Evolutionary conservation across 2,888 invertebrate species (phyloP).

Genomic region (Sturmia bella): DNA sequence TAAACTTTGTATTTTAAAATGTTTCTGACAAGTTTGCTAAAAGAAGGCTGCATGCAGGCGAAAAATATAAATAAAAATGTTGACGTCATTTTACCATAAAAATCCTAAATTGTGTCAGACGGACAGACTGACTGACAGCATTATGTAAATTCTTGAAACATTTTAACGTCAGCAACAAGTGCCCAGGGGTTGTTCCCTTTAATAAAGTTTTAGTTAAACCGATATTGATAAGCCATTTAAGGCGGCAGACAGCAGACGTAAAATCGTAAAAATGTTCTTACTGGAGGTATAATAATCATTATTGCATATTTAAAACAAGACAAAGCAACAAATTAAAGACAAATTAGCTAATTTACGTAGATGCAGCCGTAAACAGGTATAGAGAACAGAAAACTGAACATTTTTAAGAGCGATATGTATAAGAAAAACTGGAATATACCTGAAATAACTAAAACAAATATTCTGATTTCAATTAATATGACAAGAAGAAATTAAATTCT

Average conservation of each 20-base stretch:
- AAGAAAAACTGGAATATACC: too few species aligned
- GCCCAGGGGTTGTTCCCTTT: too few species aligned
- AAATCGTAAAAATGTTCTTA: conserved; percentile 19
- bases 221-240: conserved; percentile 22
- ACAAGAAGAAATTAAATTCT: too few species aligned
- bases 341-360: not conserved
- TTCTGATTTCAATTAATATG: too few species aligned
- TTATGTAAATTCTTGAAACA: not conserved
- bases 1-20: too few species aligned
- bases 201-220: not conserved
- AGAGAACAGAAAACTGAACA: too few species aligned
- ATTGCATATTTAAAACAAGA: not conserved
- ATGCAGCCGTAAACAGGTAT: too few species aligned
- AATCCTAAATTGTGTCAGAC: conserved; percentile 2
- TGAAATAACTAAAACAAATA: too few species aligned
- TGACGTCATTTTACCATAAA: conserved; percentile 60
- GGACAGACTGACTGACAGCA: too few species aligned
- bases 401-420: too few species aligned
- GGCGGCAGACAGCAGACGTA: not conserved
- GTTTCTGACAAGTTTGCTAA: too few species aligned
- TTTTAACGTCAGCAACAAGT: not conserved
- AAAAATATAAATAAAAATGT: conserved; percentile 30
- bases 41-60: too few species aligned
- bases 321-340: not conserved
- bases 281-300: not conserved